Conservation (phyloP, 2,797 vertebrate species). For the Pseudochaenichthys georgianus region DNA sequence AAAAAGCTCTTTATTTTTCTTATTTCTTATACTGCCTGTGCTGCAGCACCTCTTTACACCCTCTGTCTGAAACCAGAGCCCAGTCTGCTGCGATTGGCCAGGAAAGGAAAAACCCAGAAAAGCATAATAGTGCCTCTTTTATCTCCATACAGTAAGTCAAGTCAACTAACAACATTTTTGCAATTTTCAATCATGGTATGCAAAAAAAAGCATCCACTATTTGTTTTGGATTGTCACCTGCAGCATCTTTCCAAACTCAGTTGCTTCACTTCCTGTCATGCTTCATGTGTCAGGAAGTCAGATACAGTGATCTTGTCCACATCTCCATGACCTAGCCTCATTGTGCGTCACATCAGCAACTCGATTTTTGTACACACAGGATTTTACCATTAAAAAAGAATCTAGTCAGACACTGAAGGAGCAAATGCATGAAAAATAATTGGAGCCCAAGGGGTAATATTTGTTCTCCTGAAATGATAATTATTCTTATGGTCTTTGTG, state of each 20-base stretch:
- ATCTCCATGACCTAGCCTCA: conserved; percentile 37
- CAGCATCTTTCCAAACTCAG: neutral
- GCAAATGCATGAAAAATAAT: conserved; percentile 89
- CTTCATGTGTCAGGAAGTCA: neutral
- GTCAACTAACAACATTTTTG: neutral
- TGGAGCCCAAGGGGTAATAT: conserved; percentile 89
- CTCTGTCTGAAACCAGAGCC: too few relatives aligned
- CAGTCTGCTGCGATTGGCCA: too few relatives aligned
- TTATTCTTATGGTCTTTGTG: conserved; percentile 85
- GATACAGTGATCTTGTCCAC: conserved; percentile 22
- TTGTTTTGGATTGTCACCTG: neutral
- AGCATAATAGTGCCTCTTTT: too few relatives aligned
- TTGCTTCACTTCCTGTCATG: conserved; percentile 1
- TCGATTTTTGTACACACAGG: conserved; percentile 44
- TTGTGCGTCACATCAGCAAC: conserved; percentile 37
- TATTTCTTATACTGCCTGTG: too few relatives aligned
- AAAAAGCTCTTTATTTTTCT: too few relatives aligned
- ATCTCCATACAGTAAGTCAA: neutral
- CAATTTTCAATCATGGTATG: neutral
- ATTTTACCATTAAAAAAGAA: conserved; percentile 49
- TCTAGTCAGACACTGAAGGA: conserved; percentile 79
- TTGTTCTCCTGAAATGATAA: conserved; percentile 89
- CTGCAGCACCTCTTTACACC: too few relatives aligned
- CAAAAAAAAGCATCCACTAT: neutral
- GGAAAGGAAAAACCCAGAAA: too few relatives aligned